Evolutionary conservation across 2,888 invertebrate species (phyloP).

Genomic region (Thysanoteuthis rhombus): DNA sequence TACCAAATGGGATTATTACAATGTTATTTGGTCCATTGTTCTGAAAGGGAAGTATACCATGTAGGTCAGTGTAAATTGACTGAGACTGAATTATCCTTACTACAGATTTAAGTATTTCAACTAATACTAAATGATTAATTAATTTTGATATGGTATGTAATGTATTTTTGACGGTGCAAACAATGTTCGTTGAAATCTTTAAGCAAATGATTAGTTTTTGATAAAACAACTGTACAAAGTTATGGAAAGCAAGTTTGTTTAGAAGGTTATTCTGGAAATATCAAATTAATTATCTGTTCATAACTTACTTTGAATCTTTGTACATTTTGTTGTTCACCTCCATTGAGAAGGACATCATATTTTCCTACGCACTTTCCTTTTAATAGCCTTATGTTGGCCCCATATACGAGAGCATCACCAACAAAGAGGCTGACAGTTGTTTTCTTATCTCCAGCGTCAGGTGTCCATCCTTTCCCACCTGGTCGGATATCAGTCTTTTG

Average conservation of each 20-base stretch:
- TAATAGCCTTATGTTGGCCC: not conserved
- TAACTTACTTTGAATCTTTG: not conserved
- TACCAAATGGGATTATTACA: slow-evolving; percentile 19
- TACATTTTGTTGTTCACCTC: not conserved
- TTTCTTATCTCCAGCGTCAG: not conserved
- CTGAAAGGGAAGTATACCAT: not conserved
- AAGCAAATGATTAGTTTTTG: too few relatives aligned
- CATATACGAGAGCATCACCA: not conserved
- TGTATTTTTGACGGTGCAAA: too few relatives aligned
- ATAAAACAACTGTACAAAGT: too few relatives aligned
- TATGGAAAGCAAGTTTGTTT: too few relatives aligned
- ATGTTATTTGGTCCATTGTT: not conserved
- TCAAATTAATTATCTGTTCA: too few relatives aligned
- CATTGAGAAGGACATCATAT: slow-evolving; percentile 12
- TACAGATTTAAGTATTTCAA: too few relatives aligned
- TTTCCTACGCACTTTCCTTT: not conserved
- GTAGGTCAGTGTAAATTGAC: too few relatives aligned
- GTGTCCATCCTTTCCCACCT: slow-evolving; percentile 22
- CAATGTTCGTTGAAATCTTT: too few relatives aligned
- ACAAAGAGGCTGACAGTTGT: not conserved
- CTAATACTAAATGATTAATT: too few relatives aligned
- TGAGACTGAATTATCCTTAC: too few relatives aligned
- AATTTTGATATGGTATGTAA: too few relatives aligned
- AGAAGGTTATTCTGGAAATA: too few relatives aligned
- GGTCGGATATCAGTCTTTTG: not conserved